Evolutionary conservation across 1,140 invertebrate genomes (phyloP), one percentile per base, ranked within the genome.

Genomic region (Antheraea pernyi): DNA sequence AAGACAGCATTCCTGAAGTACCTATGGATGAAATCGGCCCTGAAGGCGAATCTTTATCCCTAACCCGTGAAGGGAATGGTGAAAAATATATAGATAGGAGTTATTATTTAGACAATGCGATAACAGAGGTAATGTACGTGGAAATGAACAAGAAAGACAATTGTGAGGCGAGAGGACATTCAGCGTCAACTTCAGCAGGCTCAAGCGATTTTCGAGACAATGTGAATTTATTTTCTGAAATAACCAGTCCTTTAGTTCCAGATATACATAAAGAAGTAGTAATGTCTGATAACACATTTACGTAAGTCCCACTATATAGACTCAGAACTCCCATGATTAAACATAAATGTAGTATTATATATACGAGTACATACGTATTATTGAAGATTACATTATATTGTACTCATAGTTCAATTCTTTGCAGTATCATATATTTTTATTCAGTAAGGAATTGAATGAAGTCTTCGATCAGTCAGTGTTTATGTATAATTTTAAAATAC

Each of bases 81-180:
- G 74, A 79, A 46, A 83, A 88, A 64, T 83, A 80, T 42, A 74
- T 81, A 9, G 83, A 83, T 68, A 78, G 75, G 16, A 84, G 79
- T 70, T 84, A 81, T 64, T 85, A 80, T 65, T 75, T 84, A 67
- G 87, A 89, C 65, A 76, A 90, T 22, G 69, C 82, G 0, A 82
- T 79, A 39, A 83, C 87, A 5, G 80, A 88, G 79, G 76, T 88
- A 59, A 84, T 80, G 76, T 78, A 85, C 18, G 61, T 81, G 19
- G 70, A 81, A 60, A 79, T 70, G 66, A 84, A 82, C 74, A 48
- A 74, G 61, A 72, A 76, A 60, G 71, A 77, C 11, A 65, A 66
- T 36, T 59, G 71, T 19, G 63, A 75, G 30, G 36, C 62, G 19
- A 72, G 70, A 42, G 72, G 73, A 4, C 18, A 68, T 39, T 78